These are phyloP conservation scores for Lasiurus cinereus DNA, from an alignment of 2,113 vertebrate genomes.

Conservation along the genomic window DNA sequence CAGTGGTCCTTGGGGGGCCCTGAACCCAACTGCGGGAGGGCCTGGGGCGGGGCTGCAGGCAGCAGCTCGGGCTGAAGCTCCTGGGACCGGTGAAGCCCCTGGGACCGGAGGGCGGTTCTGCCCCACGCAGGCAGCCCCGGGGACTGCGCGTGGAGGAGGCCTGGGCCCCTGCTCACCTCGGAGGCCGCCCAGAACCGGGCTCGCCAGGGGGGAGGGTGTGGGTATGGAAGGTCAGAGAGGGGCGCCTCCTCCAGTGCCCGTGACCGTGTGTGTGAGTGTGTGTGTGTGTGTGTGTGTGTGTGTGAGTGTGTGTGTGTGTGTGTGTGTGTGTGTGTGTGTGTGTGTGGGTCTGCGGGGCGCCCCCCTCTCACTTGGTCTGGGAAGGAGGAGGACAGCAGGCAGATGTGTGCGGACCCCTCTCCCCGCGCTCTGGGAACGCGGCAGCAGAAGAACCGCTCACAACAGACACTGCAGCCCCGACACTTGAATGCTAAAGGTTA, in stretches of 20 bases:
- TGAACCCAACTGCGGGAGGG: neutral
- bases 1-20: neutral
- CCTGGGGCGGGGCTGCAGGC: neutral
- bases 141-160: neutral
- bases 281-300: no score
- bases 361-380: neutral
- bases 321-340: neutral
- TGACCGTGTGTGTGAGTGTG: neutral
- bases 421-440: conserved; percentile 82
- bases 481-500: conserved; percentile 90
- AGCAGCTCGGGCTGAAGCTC: neutral
- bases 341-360: conserved; percentile 13
- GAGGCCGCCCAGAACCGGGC: neutral
- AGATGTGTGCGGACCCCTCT: conserved; percentile 82
- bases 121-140: neutral
- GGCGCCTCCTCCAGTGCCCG: neutral
- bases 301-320: no score
- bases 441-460: conserved; percentile 86
- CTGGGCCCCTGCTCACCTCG: neutral
- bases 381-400: conserved; percentile 72
- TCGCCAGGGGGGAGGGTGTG: neutral
- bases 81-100: neutral
- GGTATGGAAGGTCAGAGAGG: neutral
- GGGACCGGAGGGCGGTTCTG: neutral
- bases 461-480: conserved; percentile 86